Conservation (phyloP, 1,140 invertebrate species). For the Euwallacea similis region DNA sequence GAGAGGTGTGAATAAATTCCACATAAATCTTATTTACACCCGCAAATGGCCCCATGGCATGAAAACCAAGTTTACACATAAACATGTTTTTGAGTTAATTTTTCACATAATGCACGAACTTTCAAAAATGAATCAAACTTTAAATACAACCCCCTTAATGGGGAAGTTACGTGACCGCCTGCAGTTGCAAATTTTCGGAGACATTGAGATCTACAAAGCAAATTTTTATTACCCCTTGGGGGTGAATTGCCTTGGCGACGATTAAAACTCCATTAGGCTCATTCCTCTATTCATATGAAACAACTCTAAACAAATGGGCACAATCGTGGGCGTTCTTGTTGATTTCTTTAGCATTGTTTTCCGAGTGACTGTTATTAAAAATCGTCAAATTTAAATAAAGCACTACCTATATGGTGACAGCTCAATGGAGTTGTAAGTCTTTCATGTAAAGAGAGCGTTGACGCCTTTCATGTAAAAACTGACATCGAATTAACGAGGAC, state of each 20-base stretch:
- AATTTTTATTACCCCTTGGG: neutral
- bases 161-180: neutral
- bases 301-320: neutral
- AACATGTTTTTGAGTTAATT: neutral
- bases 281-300: neutral
- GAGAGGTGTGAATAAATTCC: slow-evolving; percentile 3
- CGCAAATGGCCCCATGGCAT: neutral
- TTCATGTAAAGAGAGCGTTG: neutral
- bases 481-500: slow-evolving; percentile 2
- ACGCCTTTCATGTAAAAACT: slow-evolving; percentile 17
- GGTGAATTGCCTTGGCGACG: neutral
- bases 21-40: slow-evolving; percentile 1
- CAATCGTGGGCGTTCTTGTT: neutral
- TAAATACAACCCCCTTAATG: slow-evolving; percentile 1
- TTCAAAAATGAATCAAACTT: neutral
- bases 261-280: neutral
- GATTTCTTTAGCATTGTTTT: neutral
- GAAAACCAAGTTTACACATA: neutral
- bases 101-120: neutral
- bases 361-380: neutral
- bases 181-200: neutral
- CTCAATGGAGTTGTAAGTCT: slow-evolving; percentile 11
- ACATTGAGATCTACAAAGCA: neutral
- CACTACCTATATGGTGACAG: slow-evolving; percentile 12
- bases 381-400: slow-evolving; percentile 23